These are phyloP conservation scores for Cosmorhoe ocellata DNA, from an alignment of 2,888 invertebrate genomes.

Conservation along the genomic window DNA sequence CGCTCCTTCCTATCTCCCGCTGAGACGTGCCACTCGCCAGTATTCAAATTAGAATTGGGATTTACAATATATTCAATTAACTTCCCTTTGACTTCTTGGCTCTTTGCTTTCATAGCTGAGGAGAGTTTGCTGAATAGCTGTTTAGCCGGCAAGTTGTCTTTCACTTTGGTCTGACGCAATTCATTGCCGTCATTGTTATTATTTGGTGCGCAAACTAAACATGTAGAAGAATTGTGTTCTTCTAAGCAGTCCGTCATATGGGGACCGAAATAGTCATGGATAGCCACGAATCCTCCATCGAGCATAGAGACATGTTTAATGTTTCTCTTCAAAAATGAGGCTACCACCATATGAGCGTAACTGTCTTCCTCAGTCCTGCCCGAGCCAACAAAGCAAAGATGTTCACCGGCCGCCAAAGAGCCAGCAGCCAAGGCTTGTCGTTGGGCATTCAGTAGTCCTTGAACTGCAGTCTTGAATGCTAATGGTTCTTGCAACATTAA, in stretches of 20 bases:
- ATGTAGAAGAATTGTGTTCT: conserved; percentile 91
- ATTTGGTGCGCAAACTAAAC: conserved; percentile 89
- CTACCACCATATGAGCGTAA: conserved; percentile 98
- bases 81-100: conserved; percentile 95
- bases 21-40: conserved; percentile 91
- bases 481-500: conserved; percentile 98
- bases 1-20: conserved; percentile 92
- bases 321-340: conserved; percentile 96
- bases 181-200: conserved; percentile 63
- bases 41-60: conserved; percentile 84
- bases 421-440: conserved; percentile 92
- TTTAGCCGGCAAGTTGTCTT: conserved; percentile 75
- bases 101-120: conserved; percentile 93
- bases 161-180: conserved; percentile 46
- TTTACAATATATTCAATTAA: conserved; percentile 97
- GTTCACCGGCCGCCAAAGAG: conserved; percentile 93
- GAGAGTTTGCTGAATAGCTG: conserved; percentile 93
- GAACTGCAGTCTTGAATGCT: conserved; percentile 96
- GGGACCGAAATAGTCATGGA: conserved; percentile 92
- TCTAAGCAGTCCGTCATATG: conserved; percentile 91
- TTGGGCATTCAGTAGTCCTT: conserved; percentile 95
- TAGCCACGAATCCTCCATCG: conserved; percentile 93
- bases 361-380: conserved; percentile 97
- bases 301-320: conserved; percentile 96
- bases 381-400: conserved; percentile 96